These are phyloP conservation scores for Eristalis tenax DNA, from an alignment of 2,888 invertebrate species.

Conservation along the genomic window DNA sequence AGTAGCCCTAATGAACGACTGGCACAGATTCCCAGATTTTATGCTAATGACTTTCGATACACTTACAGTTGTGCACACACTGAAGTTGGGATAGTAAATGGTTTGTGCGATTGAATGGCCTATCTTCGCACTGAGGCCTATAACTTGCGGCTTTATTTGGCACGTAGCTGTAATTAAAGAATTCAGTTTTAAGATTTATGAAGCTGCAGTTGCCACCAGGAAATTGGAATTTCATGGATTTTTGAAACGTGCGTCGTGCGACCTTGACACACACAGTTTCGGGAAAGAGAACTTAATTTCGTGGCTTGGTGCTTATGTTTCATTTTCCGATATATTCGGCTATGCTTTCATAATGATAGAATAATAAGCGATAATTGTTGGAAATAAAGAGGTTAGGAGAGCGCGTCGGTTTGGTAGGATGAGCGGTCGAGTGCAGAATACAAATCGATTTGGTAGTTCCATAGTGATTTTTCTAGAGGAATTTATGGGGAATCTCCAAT, in stretches of 20 bases:
- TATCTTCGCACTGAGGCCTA: background rate
- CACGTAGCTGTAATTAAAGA: background rate
- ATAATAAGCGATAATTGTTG: too few relatives aligned
- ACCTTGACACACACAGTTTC: background rate
- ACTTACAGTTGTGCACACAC: slow-evolving; percentile 35
- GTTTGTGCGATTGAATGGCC: background rate
- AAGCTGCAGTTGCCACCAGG: background rate
- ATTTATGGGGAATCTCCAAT: too few relatives aligned
- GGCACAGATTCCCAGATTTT: slow-evolving; percentile 29
- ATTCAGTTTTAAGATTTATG: background rate
- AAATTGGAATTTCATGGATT: background rate
- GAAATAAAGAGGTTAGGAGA: too few relatives aligned
- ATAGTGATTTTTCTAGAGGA: too few relatives aligned
- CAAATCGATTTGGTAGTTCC: too few relatives aligned
- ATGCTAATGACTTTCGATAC: slow-evolving; percentile 32
- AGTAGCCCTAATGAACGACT: background rate
- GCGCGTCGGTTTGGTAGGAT: too few relatives aligned
- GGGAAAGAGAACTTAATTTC: too few relatives aligned
- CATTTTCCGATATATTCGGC: too few relatives aligned
- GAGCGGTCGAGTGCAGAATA: too few relatives aligned
- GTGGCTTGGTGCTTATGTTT: too few relatives aligned
- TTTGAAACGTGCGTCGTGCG: background rate
- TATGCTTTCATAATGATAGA: too few relatives aligned
- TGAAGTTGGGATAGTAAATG: slow-evolving; percentile 33
- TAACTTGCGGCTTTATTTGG: background rate